Conservation (phyloP, 2,888 invertebrate species). For the Alitta virens region DNA sequence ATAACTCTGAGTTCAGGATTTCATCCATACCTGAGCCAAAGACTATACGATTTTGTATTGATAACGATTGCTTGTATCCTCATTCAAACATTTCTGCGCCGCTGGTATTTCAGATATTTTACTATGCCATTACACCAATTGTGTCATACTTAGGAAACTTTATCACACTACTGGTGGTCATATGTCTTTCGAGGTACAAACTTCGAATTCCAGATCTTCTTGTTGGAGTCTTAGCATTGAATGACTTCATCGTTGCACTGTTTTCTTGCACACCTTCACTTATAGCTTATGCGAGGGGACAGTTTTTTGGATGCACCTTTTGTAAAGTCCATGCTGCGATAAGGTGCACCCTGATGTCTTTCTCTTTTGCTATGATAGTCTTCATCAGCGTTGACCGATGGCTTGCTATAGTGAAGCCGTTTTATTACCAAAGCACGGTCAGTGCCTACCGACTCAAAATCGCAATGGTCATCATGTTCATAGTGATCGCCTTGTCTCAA, state of each 20-base stretch:
- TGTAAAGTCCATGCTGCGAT: neutral
- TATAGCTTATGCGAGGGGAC: neutral
- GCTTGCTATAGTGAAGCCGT: neutral
- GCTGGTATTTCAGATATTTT: too few relatives aligned
- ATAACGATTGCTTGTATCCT: too few relatives aligned
- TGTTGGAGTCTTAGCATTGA: neutral
- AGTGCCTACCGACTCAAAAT: neutral
- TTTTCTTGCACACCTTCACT: neutral
- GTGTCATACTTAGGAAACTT: neutral
- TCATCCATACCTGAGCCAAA: too few relatives aligned
- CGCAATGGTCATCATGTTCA: neutral
- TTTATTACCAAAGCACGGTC: neutral
- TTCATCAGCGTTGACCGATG: neutral
- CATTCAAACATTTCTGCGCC: too few relatives aligned
- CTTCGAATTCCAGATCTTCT: neutral
- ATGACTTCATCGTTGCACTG: neutral
- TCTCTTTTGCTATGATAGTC: neutral
- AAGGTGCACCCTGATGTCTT: neutral
- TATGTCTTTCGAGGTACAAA: neutral
- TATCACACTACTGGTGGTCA: neutral
- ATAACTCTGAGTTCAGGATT: too few relatives aligned
- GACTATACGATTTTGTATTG: too few relatives aligned
- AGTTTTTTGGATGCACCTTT: neutral
- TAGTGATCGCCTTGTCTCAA: neutral
- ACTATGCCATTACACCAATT: neutral